Base-by-base conservation (phyloP, 2,113 vertebrate genomes). In the Bombycilla garrulus region DNA sequence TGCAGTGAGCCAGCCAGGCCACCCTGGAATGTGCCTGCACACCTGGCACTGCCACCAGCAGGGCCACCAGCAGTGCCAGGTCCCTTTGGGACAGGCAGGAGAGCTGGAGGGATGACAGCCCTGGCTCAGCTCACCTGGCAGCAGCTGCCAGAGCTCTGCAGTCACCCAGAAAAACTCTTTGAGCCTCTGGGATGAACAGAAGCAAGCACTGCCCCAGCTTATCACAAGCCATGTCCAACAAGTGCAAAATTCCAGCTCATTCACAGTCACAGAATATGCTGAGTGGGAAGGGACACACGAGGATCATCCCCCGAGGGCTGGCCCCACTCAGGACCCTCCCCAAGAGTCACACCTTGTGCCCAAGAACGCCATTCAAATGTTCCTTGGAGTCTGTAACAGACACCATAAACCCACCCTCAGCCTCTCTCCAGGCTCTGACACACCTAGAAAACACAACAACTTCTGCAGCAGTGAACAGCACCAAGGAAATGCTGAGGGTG, bases 361-460 rank as follows among this genome's bases (percentile, higher is more conserved):
- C 53, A 51, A 28, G 33, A 18, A 33, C 0, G 0, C 7, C 38
- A 23, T 6, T 21, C 33, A 45, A 12, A 33, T 3, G 12, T 2
- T 44, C 44, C 36, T 1, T 10, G 26, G 18, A 15, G 21, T 9
- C 2, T 36, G 36, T 6, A 14, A 47, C 1, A 3, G 3, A 29
- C 22, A 2, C 31, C 12, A 3, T 0, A 33, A 73, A 72, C 11
- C 6, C 48, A 72, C 3, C 6, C 15, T 10, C 16, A 11, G 31
- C 42, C 70, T 12, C 56, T 19, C 64, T 15, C 31, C 54, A 42
- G 48, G 50, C 31, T 54, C 14, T n/a, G 56, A 14, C 44, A 69
- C 20, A 18, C 31, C 28, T 2, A 26, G 35, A 22, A 65, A 70
- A 29, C 14, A 0, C 0, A 47, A 3, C 1, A 2, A 1, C 24